These are phyloP conservation scores for Drosophila rellima DNA, from an alignment of 2,888 invertebrate genomes.

Conservation along the genomic window DNA sequence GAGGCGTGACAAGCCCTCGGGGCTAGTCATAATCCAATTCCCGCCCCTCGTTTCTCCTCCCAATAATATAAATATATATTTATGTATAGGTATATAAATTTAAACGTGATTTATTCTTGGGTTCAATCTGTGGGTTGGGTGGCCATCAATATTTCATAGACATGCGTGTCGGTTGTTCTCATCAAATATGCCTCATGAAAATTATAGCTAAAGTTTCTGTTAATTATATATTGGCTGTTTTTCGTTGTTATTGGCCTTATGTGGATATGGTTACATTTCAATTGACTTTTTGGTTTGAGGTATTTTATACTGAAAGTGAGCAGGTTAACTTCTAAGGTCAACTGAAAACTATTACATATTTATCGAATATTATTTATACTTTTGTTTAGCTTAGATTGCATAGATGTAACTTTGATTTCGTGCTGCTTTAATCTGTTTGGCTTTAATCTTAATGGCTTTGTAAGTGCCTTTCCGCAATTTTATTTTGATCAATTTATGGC, in stretches of 20 bases:
- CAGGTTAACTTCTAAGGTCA: constrained; percentile 14
- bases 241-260: background rate
- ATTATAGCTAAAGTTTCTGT: constrained; percentile 27
- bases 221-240: constrained; percentile 32
- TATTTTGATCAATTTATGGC: constrained; percentile 40
- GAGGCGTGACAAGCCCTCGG: constrained; percentile 34
- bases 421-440: background rate
- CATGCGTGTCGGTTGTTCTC: constrained; percentile 39
- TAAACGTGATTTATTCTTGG: constrained; percentile 49
- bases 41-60: constrained; percentile 2
- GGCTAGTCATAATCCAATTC: constrained; percentile 4
- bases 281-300: constrained; percentile 26
- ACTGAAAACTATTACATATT: background rate
- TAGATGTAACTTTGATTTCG: background rate
- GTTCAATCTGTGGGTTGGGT: constrained; percentile 6
- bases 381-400: background rate
- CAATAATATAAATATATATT: constrained; percentile 16
- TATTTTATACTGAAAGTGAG: constrained; percentile 12
- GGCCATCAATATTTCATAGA: constrained; percentile 22
- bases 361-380: background rate
- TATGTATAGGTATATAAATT: constrained; percentile 18
- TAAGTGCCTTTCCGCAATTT: constrained; percentile 12
- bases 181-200: constrained; percentile 43
- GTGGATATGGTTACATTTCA: background rate
- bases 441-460: constrained; percentile 13